Percentiles rank a stretch among this genome's conserved stretches.
Evolutionary conservation across 2,888 invertebrate genomes (phyloP).

Genomic region (Mythimna ferrago): DNA sequence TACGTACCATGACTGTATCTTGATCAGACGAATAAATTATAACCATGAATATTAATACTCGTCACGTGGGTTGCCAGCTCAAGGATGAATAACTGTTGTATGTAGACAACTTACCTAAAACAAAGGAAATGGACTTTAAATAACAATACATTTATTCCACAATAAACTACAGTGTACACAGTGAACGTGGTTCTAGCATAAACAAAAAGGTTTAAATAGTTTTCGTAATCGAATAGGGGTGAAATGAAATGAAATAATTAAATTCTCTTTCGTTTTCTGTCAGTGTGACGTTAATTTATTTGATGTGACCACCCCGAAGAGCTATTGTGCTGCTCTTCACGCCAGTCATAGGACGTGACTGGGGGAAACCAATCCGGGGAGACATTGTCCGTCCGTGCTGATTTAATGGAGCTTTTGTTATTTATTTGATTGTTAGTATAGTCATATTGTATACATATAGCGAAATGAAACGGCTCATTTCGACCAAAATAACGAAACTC

Average conservation of each 20-base stretch:
- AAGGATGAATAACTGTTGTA: constrained; percentile 67
- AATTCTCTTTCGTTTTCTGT: constrained; percentile 78
- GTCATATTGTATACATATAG: not conserved
- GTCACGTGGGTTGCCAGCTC: constrained; percentile 72
- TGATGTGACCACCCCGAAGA: constrained; percentile 81
- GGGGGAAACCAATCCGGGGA: constrained; percentile 78
- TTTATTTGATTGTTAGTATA: constrained; percentile 57
- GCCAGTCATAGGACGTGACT: constrained; percentile 82
- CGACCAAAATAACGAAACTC: not conserved
- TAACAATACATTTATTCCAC: constrained; percentile 41
- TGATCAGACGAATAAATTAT: constrained; percentile 68
- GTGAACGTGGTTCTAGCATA: constrained; percentile 48
- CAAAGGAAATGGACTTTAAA: constrained; percentile 73
- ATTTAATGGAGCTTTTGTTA: constrained; percentile 80
- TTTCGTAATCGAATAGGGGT: constrained; percentile 66
- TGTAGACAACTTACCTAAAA: constrained; percentile 81
- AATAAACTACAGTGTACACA: constrained; percentile 30
- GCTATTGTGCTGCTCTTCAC: constrained; percentile 83
- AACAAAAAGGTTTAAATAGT: constrained; percentile 56
- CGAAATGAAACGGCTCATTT: constrained; percentile 29
- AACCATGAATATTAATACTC: constrained; percentile 74
- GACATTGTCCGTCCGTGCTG: constrained; percentile 78
- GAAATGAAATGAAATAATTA: constrained; percentile 77
- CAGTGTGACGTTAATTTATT: constrained; percentile 80
- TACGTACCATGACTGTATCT: constrained; percentile 53